phyloP scores from a whole-genome alignment of 2,113 vertebrate genomes.

The Corythornis cristatus region DNA sequence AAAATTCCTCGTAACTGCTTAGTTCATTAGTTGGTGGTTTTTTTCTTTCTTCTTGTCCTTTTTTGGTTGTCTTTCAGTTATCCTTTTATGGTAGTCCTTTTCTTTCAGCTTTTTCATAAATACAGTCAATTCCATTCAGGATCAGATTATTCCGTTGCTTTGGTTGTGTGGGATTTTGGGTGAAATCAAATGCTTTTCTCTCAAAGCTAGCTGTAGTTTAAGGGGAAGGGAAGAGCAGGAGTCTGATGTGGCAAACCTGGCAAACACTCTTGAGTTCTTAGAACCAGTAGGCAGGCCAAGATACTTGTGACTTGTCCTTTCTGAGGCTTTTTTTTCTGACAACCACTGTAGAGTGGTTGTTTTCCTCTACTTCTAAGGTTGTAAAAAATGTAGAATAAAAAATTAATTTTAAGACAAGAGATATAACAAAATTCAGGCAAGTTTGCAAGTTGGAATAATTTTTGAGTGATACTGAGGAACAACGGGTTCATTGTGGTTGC shows the following conservation, averaged over 20 bases:
- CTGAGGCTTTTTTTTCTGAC: background rate
- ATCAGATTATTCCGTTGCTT: conserved; percentile 37
- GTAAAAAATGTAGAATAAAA: background rate
- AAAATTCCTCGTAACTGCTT: background rate
- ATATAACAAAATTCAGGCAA: background rate
- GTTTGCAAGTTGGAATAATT: background rate
- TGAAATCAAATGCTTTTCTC: conserved; percentile 3
- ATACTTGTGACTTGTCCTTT: background rate
- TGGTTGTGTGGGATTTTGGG: background rate
- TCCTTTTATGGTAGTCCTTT: background rate
- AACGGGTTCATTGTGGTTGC: background rate
- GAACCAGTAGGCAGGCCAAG: background rate
- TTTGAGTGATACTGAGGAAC: background rate
- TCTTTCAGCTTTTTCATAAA: background rate
- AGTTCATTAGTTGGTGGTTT: background rate
- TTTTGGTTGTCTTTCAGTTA: background rate
- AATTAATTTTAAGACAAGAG: background rate
- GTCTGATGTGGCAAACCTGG: background rate
- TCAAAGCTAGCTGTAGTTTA: background rate
- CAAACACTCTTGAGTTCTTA: background rate
- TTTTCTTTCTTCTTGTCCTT: background rate
- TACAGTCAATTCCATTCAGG: background rate
- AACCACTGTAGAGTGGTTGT: background rate
- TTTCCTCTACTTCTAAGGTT: background rate
- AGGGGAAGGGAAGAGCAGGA: background rate